Base-by-base conservation (phyloP, 2,797 vertebrate genomes). In the Centroberyx gerrardi region DNA sequence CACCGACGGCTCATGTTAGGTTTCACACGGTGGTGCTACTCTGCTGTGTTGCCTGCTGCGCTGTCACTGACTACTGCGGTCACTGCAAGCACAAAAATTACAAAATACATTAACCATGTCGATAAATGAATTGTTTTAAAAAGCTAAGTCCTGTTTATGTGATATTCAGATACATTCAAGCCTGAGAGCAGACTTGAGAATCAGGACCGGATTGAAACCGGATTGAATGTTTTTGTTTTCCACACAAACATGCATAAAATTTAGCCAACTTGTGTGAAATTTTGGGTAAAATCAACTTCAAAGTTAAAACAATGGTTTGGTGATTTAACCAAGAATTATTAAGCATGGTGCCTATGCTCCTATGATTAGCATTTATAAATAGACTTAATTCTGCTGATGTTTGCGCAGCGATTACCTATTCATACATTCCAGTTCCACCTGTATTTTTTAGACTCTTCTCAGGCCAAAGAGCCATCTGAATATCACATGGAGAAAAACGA, bases 61-160 rank as follows among this genome's bases (percentile, higher is more conserved):
- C 77, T 68, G 75, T 59, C 65, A 51, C 70, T 33, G 68, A 68
- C 31, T 53, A 42, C 70, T 72, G 63, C 53, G 67, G 74, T 78
- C 73, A 66, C 62, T 33, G 44, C 53, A 89, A 90, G 89, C 88
- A 91, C 90, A 91, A 86, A 62, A 51, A 48, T 62, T 9, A 69
- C 69, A 61, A 60, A 48, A 52, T 65, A 42, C 78, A 83, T 36
- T 2, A 0, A 67, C 83, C 87, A 79, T 87, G 88, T 89, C 93
- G 92, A 88, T 74, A 85, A 88, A 91, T 88, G 91, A 94, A 88
- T 89, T 46, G 28, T 55, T 77, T 88, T 84, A 76, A 76, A 76
- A 60, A 62, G 42, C n/a, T 58, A 2, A n/a, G 13, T 67, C 55
- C n/a, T 80, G 71, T 79, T 76, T 64, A 72, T 59, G 66, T 49